Percentiles rank a stretch among this genome's conserved stretches.
Evolutionary conservation across 2,797 vertebrate species (phyloP).

Genomic region (Syngnathus acus): DNA sequence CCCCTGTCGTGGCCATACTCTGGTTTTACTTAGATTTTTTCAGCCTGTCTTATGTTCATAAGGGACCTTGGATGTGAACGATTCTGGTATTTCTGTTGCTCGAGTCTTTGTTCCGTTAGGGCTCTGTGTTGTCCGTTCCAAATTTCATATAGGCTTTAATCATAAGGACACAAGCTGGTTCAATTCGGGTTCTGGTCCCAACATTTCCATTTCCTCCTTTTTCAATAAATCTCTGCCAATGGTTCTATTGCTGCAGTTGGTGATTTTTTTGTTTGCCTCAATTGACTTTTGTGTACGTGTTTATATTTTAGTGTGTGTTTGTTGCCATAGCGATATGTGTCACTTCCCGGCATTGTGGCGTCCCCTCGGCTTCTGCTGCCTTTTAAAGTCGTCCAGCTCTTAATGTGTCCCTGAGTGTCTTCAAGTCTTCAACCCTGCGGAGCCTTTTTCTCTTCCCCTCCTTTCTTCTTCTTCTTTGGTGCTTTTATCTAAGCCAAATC

Average conservation of each 20-base stretch:
- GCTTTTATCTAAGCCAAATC: slow-evolving; percentile 11
- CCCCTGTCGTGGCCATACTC: background rate
- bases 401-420: slow-evolving; percentile 7
- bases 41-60: background rate
- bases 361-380: background rate
- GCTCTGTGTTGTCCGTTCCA: background rate
- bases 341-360: background rate
- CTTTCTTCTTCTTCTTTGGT: background rate
- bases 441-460: background rate
- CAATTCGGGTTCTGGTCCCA: background rate
- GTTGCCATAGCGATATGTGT: background rate
- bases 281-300: background rate
- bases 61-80: background rate
- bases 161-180: background rate
- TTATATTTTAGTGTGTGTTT: background rate
- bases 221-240: background rate
- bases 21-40: background rate
- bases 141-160: background rate
- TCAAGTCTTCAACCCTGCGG: slow-evolving; percentile 3
- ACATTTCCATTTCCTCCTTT: background rate
- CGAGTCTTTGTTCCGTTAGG: background rate
- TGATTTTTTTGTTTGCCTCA: background rate
- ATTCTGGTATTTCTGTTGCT: background rate
- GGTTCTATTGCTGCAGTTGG: background rate
- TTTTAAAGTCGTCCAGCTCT: background rate